These are phyloP conservation scores for Alviniconcha strummeri DNA, from an alignment of 2,888 invertebrate species.

Conservation along the genomic window DNA sequence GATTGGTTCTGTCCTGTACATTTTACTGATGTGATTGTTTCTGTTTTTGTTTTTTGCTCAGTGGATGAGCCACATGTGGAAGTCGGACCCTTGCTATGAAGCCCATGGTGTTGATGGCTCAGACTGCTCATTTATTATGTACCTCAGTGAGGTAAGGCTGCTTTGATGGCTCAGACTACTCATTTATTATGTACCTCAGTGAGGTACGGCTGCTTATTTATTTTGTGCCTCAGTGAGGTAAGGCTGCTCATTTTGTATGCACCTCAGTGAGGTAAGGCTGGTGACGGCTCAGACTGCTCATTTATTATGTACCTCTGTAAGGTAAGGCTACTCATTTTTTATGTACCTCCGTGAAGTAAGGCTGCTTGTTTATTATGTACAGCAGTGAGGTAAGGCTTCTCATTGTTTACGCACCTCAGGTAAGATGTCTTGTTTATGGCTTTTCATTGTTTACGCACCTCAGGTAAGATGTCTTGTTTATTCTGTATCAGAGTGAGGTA, in stretches of 20 bases:
- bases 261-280: constrained; percentile 33
- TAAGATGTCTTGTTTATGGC: too few species aligned
- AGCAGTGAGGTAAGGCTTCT: too few species aligned
- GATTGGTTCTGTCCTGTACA: too few species aligned
- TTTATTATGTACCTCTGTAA: constrained; percentile 73
- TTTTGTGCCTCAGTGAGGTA: too few species aligned
- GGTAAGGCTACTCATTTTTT: constrained; percentile 46
- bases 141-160: constrained; percentile 70
- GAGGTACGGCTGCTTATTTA: too few species aligned
- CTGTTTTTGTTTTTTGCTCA: constrained; percentile 32
- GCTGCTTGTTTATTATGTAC: too few species aligned
- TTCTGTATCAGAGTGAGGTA: too few species aligned
- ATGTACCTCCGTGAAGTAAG: too few species aligned
- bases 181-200: too few species aligned
- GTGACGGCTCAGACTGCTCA: constrained; percentile 74
- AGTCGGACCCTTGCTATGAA: constrained; percentile 73
- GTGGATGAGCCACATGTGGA: constrained; percentile 74
- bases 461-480: constrained; percentile 43
- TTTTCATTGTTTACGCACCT: constrained; percentile 74
- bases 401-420: too few species aligned
- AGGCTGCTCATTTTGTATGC: too few species aligned
- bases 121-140: constrained; percentile 73
- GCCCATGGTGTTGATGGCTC: constrained; percentile 73
- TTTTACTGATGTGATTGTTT: too few species aligned
- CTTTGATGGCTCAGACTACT: constrained; percentile 69